These are phyloP conservation scores for Montipora capitata DNA, from an alignment of 92 coral and sea anemone species.

Conservation along the genomic window DNA sequence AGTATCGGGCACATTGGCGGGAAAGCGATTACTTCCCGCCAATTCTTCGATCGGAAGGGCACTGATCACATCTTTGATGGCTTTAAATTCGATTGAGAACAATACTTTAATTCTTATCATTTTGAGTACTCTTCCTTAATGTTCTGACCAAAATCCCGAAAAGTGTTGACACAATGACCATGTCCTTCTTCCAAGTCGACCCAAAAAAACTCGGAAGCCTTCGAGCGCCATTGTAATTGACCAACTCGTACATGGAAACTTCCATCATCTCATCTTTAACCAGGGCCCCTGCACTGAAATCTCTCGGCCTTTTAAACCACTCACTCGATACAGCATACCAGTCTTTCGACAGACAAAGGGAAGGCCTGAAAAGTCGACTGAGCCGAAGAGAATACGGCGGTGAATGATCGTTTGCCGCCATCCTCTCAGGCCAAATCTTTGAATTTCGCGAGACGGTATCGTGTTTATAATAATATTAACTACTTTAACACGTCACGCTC, in stretches of 20 bases:
- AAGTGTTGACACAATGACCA: slow-evolving; percentile 21
- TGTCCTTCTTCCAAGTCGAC: slow-evolving; percentile 5
- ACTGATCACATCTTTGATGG: too few relatives aligned
- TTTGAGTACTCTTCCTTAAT: too few relatives aligned
- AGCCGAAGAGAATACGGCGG: slow-evolving; percentile 9
- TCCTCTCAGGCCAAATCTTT: background rate
- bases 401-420: too few relatives aligned
- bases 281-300: too few relatives aligned
- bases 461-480: too few relatives aligned
- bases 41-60: background rate
- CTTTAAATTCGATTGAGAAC: background rate
- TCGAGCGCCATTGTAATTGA: background rate
- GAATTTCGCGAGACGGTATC: too few relatives aligned
- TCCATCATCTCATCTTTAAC: too few relatives aligned
- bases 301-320: slow-evolving; percentile 6
- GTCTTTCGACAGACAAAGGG: background rate
- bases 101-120: background rate
- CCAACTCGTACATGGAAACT: background rate
- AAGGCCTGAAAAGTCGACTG: slow-evolving; percentile 4
- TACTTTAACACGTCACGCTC: background rate
- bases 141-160: too few relatives aligned
- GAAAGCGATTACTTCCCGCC: slow-evolving; percentile 20
- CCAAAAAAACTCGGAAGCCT: slow-evolving; percentile 3
- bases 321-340: slow-evolving; percentile 32
- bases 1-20: background rate